Evolutionary conservation across 2,888 invertebrate species (phyloP).

Genomic region (Ligdia adustata): DNA sequence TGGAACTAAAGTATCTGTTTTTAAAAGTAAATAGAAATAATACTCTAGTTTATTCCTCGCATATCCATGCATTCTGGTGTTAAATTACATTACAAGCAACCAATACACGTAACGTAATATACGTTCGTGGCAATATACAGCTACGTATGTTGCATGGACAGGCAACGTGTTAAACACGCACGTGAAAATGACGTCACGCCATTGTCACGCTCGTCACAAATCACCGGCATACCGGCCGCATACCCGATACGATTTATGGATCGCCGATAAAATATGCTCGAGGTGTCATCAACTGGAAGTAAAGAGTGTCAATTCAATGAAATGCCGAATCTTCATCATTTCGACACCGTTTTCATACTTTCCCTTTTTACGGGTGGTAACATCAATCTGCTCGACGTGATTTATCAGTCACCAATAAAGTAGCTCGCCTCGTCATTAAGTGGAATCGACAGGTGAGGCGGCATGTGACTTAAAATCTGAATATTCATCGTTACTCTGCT

Average conservation of each 20-base stretch:
- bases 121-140: too few relatives aligned
- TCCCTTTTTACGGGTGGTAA: conserved; percentile 57
- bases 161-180: conserved; percentile 18
- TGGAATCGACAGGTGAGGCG: conserved; percentile 50
- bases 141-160: too few relatives aligned
- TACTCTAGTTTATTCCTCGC: too few relatives aligned
- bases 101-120: too few relatives aligned
- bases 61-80: too few relatives aligned
- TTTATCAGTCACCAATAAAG: conserved; percentile 68
- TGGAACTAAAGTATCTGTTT: too few relatives aligned
- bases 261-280: conserved; percentile 28
- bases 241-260: conserved; percentile 25
- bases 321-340: conserved; percentile 24
- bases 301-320: conserved; percentile 31
- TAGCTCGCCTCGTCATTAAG: conserved; percentile 65
- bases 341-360: conserved; percentile 55
- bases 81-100: too few relatives aligned
- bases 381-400: conserved; percentile 72
- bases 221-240: conserved; percentile 24
- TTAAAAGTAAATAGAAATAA: too few relatives aligned
- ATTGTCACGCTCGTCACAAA: conserved; percentile 51
- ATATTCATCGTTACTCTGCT: conserved; percentile 7
- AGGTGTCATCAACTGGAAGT: conserved; percentile 62
- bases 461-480: conserved; percentile 10
- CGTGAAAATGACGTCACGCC: conserved; percentile 57